These are phyloP conservation scores for Jordanella pulchra DNA, from an alignment of 2,797 vertebrate genomes.

Conservation along the genomic window DNA sequence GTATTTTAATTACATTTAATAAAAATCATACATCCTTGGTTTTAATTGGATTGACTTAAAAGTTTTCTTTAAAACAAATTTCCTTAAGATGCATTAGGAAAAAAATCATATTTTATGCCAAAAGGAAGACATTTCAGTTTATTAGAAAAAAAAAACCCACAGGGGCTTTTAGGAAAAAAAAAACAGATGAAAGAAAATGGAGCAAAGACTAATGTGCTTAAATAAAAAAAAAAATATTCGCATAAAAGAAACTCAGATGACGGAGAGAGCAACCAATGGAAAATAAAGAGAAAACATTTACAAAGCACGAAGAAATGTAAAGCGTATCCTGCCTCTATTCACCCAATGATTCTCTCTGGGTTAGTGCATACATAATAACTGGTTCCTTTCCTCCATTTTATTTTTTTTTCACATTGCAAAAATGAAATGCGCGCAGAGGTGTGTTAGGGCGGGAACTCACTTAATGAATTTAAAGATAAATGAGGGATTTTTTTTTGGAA, in stretches of 20 bases:
- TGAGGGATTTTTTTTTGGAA: background rate
- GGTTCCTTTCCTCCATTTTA: background rate
- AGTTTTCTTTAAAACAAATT: slow-evolving; percentile 23
- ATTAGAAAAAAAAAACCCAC: slow-evolving; percentile 21
- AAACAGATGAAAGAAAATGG: slow-evolving; percentile 3
- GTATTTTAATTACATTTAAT: slow-evolving; percentile 7
- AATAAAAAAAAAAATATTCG: background rate
- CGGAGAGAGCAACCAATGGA: background rate
- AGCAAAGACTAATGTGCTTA: slow-evolving; percentile 1
- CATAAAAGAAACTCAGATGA: slow-evolving; percentile 6
- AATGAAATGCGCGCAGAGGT: slow-evolving; percentile 24
- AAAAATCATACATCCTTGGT: background rate
- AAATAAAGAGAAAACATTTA: background rate
- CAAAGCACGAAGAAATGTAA: background rate
- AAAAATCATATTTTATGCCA: slow-evolving; percentile 34
- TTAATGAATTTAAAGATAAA: slow-evolving; percentile 33
- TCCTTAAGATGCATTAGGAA: slow-evolving; percentile 33
- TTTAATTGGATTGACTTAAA: slow-evolving; percentile 13
- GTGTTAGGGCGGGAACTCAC: slow-evolving; percentile 33
- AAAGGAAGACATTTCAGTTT: slow-evolving; percentile 25
- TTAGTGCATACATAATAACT: background rate
- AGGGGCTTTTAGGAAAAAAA: slow-evolving; percentile 29
- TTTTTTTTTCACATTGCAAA: slow-evolving; percentile 6
- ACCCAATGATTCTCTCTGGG: background rate
- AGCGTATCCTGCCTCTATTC: slow-evolving; percentile 16